Evolutionary conservation across 2,797 vertebrate species (phyloP), one percentile per base, ranked within the genome.

Genomic region (Peromyscus nudipes): DNA sequence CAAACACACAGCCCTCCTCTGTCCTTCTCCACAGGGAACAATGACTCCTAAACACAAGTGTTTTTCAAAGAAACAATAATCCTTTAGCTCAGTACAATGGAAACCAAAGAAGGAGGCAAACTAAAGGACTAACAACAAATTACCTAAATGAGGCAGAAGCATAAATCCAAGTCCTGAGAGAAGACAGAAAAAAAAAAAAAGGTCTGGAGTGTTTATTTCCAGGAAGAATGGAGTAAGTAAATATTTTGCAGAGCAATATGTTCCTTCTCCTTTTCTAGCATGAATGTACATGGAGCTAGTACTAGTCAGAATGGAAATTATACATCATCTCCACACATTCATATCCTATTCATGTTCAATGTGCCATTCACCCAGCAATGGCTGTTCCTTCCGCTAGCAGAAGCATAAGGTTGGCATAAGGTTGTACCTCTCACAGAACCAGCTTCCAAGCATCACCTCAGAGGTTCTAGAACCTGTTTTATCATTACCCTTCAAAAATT

Each of bases 31-130:
- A 52, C 2, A 57, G 25, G 25, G 12, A 94, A 87, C 12, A n/a
- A 29, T 60, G 62, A 29, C 80, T 60, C 19, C 55, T 76, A 75
- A 49, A 82, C 62, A 55, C 5, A 90, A 85, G 92, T 7, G 2
- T 1, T 57, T 65, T 16, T 69, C 82, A 91, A 25, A 34, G 46
- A 89, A 89, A 95, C 73, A 92, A 60, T 34, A 57, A 46, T 77
- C 23, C 31, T 91, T 77, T 67, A 73, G 40, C 34, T 34, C 27
- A 89, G 27, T 34, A 67, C 69, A 52, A 57, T 90, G 11, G 14
- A n/a, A 43, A 75, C 84, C 65, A 92, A 71, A 52, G 7, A 37
- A 43, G 77, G 80, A 73, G 37, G 29, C 17, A 55, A 55, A 64
- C 19, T 16, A 46, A 80, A 43, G 23, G 23, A 29, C 57, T 11